Conservation (phyloP, 2,113 vertebrate species). For the Gila orcuttii region DNA sequence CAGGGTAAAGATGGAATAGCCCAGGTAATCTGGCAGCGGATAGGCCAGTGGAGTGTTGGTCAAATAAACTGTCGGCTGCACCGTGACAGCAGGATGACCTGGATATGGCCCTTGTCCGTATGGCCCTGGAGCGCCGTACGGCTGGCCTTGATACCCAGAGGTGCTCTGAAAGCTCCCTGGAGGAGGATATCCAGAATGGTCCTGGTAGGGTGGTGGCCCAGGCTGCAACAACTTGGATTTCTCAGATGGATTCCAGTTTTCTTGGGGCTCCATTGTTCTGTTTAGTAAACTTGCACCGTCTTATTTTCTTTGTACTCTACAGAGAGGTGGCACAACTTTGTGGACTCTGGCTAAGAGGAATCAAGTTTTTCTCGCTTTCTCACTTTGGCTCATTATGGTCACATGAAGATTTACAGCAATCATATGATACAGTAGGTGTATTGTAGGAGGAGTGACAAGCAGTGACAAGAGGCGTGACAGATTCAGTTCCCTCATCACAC, state of each 20-base stretch:
- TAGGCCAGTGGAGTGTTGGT: conserved; percentile 47
- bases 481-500: neutral
- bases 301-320: neutral
- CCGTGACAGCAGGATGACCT: conserved; percentile 44
- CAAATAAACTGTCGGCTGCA: conserved; percentile 67
- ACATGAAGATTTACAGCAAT: neutral
- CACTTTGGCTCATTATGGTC: neutral
- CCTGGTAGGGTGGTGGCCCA: conserved; percentile 40
- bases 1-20: conserved; percentile 80
- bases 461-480: neutral
- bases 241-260: neutral
- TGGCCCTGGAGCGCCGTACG: neutral
- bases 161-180: neutral
- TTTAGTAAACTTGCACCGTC: neutral
- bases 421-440: neutral
- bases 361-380: neutral
- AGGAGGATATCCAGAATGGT: neutral
- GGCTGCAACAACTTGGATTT: neutral
- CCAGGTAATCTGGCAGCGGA: conserved; percentile 72
- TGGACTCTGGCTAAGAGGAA: neutral
- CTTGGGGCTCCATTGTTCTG: conserved; percentile 4
- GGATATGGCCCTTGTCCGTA: neutral
- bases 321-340: neutral
- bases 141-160: conserved; percentile 13
- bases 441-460: neutral